Conservation (phyloP, 2,113 vertebrate species). For the Eurystomus gularis region DNA sequence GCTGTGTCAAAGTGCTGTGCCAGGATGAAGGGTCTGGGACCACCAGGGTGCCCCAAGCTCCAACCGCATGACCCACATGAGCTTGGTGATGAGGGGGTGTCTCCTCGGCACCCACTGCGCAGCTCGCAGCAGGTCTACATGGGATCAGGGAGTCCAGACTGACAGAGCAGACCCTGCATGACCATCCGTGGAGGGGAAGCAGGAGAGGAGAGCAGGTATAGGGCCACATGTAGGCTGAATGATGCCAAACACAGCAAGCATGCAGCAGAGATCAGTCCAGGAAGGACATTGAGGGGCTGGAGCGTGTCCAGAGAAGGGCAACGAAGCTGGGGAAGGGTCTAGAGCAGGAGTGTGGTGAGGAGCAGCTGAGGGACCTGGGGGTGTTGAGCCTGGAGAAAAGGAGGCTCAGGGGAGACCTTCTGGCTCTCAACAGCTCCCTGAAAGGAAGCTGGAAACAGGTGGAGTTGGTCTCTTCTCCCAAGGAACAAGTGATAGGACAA, state of each 20-base stretch:
- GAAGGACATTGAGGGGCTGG: no score
- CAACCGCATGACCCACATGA: fast-evolving
- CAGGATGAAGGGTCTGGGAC: not conserved
- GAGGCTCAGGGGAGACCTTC: no score
- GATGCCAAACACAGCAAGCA: not conserved
- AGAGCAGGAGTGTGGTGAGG: no score
- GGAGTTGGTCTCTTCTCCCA: no score
- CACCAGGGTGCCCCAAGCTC: fast-evolving
- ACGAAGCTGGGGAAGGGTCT: no score
- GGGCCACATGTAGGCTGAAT: fast-evolving
- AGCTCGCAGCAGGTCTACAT: fast-evolving
- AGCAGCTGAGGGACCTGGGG: no score
- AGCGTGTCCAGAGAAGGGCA: no score
- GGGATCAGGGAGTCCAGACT: not conserved
- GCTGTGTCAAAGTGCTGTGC: not conserved
- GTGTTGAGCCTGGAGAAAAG: no score
- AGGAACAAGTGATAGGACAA: no score
- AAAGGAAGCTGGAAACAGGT: no score
- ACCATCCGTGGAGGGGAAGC: fast-evolving
- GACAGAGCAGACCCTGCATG: not conserved
- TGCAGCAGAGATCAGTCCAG: not conserved
- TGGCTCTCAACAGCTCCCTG: no score
- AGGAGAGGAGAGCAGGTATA: not conserved
- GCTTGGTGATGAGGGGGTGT: not conserved
- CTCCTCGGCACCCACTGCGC: not conserved